These are phyloP conservation scores for Elegia similella DNA, from an alignment of 2,888 invertebrate species.

Conservation along the genomic window DNA sequence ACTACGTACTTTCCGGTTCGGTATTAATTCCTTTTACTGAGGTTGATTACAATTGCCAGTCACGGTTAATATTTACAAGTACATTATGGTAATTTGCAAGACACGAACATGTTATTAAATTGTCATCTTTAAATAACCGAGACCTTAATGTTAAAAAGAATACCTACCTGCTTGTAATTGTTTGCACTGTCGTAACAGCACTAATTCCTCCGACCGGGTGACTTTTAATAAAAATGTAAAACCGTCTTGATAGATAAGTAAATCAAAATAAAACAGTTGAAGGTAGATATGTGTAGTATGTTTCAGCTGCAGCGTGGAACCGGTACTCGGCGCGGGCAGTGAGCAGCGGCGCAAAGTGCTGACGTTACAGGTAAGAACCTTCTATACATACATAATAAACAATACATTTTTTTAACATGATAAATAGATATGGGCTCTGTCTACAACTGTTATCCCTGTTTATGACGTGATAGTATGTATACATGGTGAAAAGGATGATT, in stretches of 20 bases:
- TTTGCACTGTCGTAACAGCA: neutral
- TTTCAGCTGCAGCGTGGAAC: conserved; percentile 73
- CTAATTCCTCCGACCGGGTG: conserved; percentile 1
- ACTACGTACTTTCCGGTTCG: neutral
- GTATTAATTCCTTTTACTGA: neutral
- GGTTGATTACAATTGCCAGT: neutral
- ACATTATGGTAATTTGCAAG: conserved; percentile 6
- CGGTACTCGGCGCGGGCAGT: conserved; percentile 48
- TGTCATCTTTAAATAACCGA: conserved; percentile 14
- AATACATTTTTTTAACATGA: too few relatives aligned
- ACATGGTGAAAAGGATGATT: too few relatives aligned
- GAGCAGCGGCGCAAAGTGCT: conserved; percentile 8
- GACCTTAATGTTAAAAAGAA: conserved; percentile 10
- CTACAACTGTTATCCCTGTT: too few relatives aligned
- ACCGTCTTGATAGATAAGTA: conserved; percentile 61
- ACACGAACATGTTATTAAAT: conserved; percentile 1
- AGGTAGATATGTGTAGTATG: conserved; percentile 47
- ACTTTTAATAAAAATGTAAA: conserved; percentile 38
- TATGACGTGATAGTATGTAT: too few relatives aligned
- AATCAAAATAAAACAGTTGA: conserved; percentile 77
- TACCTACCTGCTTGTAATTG: conserved; percentile 1
- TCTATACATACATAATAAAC: too few relatives aligned
- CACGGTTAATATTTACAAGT: neutral
- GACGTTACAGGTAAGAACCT: neutral
- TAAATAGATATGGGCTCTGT: too few relatives aligned